These are phyloP conservation scores for Pteropus rufus DNA, from an alignment of 2,797 vertebrate genomes.

Conservation along the genomic window DNA sequence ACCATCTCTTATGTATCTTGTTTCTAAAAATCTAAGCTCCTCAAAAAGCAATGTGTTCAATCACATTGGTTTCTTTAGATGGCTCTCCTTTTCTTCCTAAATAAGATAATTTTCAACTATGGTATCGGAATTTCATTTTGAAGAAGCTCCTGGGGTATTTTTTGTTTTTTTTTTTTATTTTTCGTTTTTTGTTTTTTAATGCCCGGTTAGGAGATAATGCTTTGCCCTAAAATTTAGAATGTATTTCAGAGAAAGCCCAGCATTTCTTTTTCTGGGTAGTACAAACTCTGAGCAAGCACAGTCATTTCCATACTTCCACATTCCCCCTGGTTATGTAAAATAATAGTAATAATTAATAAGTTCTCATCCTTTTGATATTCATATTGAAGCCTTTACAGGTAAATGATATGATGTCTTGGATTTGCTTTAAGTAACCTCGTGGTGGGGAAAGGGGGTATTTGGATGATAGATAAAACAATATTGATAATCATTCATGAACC, in stretches of 20 bases:
- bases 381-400: neutral
- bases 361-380: neutral
- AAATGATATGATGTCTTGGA: neutral
- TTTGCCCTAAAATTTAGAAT: neutral
- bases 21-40: constrained; percentile 16
- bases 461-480: neutral
- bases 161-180: neutral
- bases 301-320: neutral
- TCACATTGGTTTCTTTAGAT: neutral
- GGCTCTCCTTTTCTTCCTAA: constrained; percentile 5
- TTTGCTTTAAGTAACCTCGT: neutral
- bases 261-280: neutral
- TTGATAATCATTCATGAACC: neutral
- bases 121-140: neutral
- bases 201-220: neutral
- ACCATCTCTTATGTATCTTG: neutral
- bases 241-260: neutral
- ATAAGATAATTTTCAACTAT: neutral
- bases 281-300: neutral
- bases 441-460: neutral
- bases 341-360: neutral
- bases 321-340: neutral
- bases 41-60: neutral
- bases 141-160: neutral
- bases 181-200: neutral